Evolutionary conservation across 2,797 vertebrate genomes (phyloP).

Genomic region (Sebastes melanostomus): DNA sequence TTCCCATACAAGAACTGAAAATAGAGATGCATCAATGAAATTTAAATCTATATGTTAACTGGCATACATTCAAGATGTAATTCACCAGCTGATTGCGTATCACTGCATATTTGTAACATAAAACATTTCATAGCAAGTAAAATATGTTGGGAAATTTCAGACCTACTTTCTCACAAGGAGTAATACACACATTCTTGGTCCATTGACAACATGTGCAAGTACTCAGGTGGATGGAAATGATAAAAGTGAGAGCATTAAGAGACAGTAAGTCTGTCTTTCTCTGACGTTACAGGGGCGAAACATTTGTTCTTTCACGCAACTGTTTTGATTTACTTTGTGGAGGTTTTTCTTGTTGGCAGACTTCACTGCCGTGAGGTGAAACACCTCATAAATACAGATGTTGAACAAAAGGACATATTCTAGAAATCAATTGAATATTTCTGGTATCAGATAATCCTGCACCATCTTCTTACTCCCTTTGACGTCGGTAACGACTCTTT

Average conservation of each 20-base stretch:
- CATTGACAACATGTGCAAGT: background rate
- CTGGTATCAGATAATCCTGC: background rate
- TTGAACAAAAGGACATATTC: background rate
- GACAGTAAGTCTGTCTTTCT: conserved; percentile 21
- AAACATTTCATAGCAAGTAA: background rate
- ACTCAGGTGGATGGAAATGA: conserved; percentile 12
- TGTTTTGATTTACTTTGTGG: background rate
- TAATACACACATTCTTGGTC: background rate
- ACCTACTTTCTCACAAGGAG: background rate
- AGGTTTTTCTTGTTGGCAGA: background rate
- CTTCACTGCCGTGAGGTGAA: background rate
- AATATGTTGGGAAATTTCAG: background rate
- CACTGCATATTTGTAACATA: background rate
- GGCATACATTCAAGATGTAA: no score
- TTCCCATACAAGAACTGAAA: background rate
- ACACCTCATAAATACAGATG: background rate
- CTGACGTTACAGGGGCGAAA: background rate
- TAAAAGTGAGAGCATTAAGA: background rate
- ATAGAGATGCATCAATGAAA: background rate
- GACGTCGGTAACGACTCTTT: no score
- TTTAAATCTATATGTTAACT: background rate
- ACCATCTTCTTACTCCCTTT: background rate
- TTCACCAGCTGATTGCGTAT: background rate
- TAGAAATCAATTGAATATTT: background rate
- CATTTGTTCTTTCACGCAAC: background rate